Percentiles rank a stretch among this genome's conserved stretches.
phyloP scores from a whole-genome alignment of 2,113 vertebrate species.

The Neomonachus schauinslandi region DNA sequence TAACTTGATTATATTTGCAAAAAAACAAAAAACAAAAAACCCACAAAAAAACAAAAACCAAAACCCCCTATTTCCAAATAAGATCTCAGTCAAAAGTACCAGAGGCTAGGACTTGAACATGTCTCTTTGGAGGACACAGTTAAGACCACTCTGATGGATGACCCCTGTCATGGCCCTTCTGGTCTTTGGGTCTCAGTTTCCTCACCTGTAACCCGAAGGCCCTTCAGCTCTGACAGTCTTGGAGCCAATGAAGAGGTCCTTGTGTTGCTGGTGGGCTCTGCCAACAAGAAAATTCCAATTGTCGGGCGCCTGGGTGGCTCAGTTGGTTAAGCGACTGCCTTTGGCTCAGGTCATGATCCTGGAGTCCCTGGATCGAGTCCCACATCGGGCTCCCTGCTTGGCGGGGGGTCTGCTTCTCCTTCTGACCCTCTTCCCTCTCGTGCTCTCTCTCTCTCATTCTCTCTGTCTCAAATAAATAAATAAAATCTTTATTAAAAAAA shows the following conservation, averaged over 20 bases:
- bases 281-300: neutral
- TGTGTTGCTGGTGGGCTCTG: accelerated
- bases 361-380: no score
- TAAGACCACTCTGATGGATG: neutral
- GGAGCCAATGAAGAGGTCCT: neutral
- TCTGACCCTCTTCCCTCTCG: no score
- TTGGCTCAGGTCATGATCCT: no score
- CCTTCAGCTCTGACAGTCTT: neutral
- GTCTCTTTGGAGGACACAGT: neutral
- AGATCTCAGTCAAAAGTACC: neutral
- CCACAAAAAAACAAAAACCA: neutral
- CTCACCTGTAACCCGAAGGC: neutral
- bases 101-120: neutral
- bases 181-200: neutral
- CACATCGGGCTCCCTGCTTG: no score
- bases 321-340: no score
- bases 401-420: no score
- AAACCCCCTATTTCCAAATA: neutral
- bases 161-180: neutral
- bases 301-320: no score
- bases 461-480: no score
- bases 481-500: no score
- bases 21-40: neutral
- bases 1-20: neutral
- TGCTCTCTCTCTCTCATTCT: no score